A percentile compares a stretch with the other conserved stretches of the same genome.
These are phyloP conservation scores for Agrochola lota DNA, from an alignment of 2,888 invertebrate genomes.

Conservation along the genomic window DNA sequence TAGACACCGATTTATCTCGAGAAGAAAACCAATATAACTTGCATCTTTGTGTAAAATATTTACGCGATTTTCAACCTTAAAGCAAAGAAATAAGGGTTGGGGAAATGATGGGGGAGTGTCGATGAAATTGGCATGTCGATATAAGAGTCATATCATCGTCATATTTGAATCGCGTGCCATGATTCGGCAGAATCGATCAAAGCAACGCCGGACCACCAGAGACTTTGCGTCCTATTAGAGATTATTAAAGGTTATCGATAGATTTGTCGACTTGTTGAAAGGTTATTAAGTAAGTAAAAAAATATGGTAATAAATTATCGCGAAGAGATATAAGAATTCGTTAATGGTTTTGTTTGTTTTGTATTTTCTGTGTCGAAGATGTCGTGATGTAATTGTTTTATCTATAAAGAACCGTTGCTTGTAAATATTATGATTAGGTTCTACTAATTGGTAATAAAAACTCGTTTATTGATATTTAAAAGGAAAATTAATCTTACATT, in stretches of 20 bases:
- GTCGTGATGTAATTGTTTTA: conserved; percentile 44
- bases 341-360: conserved; percentile 60
- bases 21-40: conserved; percentile 63
- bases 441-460: conserved; percentile 38
- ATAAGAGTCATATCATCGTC: conserved; percentile 88
- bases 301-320: conserved; percentile 57
- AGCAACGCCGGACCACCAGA: conserved; percentile 88
- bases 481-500: neutral
- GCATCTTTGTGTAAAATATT: conserved; percentile 6
- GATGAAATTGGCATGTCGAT: conserved; percentile 61
- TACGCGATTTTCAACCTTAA: conserved; percentile 57
- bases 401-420: conserved; percentile 19
- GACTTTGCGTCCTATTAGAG: conserved; percentile 73
- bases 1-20: conserved; percentile 86
- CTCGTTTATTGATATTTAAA: neutral
- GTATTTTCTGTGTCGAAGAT: conserved; percentile 29
- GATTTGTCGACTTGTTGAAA: conserved; percentile 60
- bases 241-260: conserved; percentile 70
- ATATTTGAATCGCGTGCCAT: conserved; percentile 89
- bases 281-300: conserved; percentile 58
- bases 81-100: conserved; percentile 20
- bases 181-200: conserved; percentile 89
- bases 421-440: conserved; percentile 38
- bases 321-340: conserved; percentile 30
- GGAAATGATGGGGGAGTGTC: conserved; percentile 53